phyloP scores from a whole-genome alignment of 1,140 invertebrate species.

The Eumaeus atala region DNA sequence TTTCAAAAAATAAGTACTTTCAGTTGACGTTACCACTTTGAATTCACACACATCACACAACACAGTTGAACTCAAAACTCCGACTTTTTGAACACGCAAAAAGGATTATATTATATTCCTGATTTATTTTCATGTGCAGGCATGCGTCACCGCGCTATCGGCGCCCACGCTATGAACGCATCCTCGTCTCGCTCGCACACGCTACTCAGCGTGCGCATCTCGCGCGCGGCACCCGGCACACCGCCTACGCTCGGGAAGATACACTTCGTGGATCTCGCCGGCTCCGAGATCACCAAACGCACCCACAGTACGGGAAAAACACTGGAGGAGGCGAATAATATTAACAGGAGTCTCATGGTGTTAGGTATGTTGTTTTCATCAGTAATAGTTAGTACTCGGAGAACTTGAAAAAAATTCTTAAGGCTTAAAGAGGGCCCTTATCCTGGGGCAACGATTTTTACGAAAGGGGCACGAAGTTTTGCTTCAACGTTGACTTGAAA shows the following conservation, averaged over 20 bases:
- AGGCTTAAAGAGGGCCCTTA: no score
- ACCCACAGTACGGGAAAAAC: conserved; percentile 94
- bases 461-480: no score
- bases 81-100: no score
- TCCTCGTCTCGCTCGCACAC: conserved; percentile 96
- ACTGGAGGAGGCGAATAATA: conserved; percentile 94
- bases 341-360: conserved; percentile 97
- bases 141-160: conserved; percentile 88
- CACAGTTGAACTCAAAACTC: no score
- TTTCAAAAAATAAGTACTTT: no score
- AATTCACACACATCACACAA: no score
- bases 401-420: no score
- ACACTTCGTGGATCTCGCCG: conserved; percentile 95
- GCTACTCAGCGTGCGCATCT: conserved; percentile 90
- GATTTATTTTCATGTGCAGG: conserved; percentile 64
- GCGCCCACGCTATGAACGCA: conserved; percentile 96
- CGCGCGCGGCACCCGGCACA: conserved; percentile 89
- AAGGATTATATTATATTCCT: no score
- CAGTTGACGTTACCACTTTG: no score
- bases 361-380: conserved; percentile 76
- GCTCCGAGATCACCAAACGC: conserved; percentile 95
- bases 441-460: no score
- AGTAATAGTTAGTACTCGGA: not conserved
- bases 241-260: conserved; percentile 90
- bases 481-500: no score